A percentile compares a stretch with the other conserved stretches of the same genome.
Evolutionary conservation across 2,797 vertebrate genomes (phyloP).

Genomic region (Rhinella marina): DNA sequence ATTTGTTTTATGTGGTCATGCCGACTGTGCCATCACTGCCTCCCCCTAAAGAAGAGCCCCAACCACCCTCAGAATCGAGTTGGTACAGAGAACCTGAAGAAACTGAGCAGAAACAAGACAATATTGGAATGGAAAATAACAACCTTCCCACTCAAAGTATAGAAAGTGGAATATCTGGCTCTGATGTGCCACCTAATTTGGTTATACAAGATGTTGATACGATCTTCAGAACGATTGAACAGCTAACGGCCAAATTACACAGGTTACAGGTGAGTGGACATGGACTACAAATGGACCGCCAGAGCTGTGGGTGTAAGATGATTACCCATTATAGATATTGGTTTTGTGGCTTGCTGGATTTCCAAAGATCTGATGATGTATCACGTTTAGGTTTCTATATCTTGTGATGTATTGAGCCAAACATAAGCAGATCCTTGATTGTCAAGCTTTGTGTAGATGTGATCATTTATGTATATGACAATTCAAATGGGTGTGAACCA

Average conservation of each 20-base stretch:
- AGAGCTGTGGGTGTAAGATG: background rate
- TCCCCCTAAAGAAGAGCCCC: slow-evolving; percentile 46
- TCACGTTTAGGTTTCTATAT: background rate
- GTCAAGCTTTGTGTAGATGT: background rate
- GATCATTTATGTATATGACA: background rate
- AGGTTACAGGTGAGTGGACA: slow-evolving; percentile 69
- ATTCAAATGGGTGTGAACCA: background rate
- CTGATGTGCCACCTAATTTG: slow-evolving; percentile 37
- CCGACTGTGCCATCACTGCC: slow-evolving; percentile 59
- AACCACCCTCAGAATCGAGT: background rate
- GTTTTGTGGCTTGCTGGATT: background rate
- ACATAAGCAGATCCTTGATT: background rate
- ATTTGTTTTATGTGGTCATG: slow-evolving; percentile 75
- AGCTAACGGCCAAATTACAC: slow-evolving; percentile 71
- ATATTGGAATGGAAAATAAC: background rate
- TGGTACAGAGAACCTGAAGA: background rate
- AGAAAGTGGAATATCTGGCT: background rate
- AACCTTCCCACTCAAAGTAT: slow-evolving; percentile 19
- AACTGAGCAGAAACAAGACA: background rate
- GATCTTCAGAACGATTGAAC: slow-evolving; percentile 73
- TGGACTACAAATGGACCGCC: background rate
- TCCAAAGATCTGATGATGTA: background rate
- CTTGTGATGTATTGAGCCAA: background rate
- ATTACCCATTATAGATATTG: background rate
- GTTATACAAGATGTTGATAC: slow-evolving; percentile 64